phyloP scores from a whole-genome alignment of 2,888 invertebrate species.

The Ctenicera cuprea region DNA sequence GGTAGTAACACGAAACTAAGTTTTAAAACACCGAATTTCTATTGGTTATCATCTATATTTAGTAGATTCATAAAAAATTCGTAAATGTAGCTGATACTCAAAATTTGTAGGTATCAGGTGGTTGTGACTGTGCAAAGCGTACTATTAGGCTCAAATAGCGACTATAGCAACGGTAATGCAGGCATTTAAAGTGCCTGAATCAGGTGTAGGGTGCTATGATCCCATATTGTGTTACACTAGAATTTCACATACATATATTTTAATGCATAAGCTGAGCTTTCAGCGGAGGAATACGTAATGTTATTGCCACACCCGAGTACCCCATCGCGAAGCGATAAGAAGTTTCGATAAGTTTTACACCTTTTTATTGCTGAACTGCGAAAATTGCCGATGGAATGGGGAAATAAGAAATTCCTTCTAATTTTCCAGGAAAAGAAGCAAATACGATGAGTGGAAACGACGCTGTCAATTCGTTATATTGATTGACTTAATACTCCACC shows the following conservation, averaged over 20 bases:
- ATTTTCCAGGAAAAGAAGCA: slow-evolving; percentile 23
- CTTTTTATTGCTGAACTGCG: slow-evolving; percentile 25
- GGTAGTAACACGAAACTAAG: too few relatives aligned
- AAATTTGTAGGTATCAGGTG: slow-evolving; percentile 29
- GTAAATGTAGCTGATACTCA: not conserved
- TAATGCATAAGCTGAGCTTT: slow-evolving; percentile 34
- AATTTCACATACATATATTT: slow-evolving; percentile 33
- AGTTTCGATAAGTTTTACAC: slow-evolving; percentile 25
- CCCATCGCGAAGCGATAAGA: slow-evolving; percentile 19
- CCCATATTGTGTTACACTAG: slow-evolving; percentile 25
- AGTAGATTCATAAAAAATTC: slow-evolving; percentile 9
- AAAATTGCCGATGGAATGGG: slow-evolving; percentile 22
- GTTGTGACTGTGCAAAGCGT: slow-evolving; percentile 12
- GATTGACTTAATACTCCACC: slow-evolving; percentile 33
- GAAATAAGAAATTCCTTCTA: slow-evolving; percentile 24
- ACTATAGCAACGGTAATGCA: slow-evolving; percentile 17
- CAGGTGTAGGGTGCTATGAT: slow-evolving; percentile 25
- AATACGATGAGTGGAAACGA: slow-evolving; percentile 26
- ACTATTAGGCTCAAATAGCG: slow-evolving; percentile 26
- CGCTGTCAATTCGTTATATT: slow-evolving; percentile 31
- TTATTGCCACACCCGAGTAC: slow-evolving; percentile 10
- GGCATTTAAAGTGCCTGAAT: slow-evolving; percentile 25
- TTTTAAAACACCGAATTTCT: too few relatives aligned
- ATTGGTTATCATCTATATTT: not conserved
- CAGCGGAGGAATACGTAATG: slow-evolving; percentile 30